Conservation (phyloP, 2,113 vertebrate species). For the Eulemur rufifrons region DNA sequence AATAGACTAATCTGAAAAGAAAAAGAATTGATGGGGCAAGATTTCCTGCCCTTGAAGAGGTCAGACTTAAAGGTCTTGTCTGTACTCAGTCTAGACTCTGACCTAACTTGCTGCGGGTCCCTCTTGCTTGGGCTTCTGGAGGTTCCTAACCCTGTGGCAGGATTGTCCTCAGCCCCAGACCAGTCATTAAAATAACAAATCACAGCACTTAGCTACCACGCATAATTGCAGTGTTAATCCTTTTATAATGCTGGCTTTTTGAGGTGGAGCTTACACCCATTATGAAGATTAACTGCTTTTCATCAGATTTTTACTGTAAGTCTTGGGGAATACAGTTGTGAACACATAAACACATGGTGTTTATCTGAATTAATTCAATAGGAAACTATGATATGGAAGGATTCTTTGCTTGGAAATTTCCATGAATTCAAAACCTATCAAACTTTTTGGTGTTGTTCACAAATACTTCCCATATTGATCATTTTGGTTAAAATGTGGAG, state of each 20-base stretch:
- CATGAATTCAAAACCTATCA: not conserved
- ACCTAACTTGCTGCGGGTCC: not conserved
- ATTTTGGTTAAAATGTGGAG: not conserved
- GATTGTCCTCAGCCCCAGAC: not conserved
- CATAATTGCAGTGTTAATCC: constrained; percentile 32
- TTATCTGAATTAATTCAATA: not conserved
- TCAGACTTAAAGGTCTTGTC: not conserved
- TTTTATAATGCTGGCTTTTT: constrained; percentile 45
- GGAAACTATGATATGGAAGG: not conserved
- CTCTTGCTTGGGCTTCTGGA: not conserved
- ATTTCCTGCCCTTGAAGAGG: not conserved
- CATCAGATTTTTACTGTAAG: not conserved
- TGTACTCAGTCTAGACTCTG: not conserved
- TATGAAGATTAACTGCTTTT: not conserved
- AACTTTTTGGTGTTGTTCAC: not conserved
- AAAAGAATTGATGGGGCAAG: not conserved
- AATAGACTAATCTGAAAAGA: not conserved
- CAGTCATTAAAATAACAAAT: constrained; percentile 46
- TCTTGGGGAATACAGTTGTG: not conserved
- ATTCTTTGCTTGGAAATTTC: not conserved
- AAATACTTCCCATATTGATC: not conserved
- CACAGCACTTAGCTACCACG: not conserved
- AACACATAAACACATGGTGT: not conserved
- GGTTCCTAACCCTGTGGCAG: not conserved
- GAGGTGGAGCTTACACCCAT: constrained; percentile 12